These are phyloP conservation scores for Tuta absoluta DNA, from an alignment of 2,888 invertebrate species.

Conservation along the genomic window DNA sequence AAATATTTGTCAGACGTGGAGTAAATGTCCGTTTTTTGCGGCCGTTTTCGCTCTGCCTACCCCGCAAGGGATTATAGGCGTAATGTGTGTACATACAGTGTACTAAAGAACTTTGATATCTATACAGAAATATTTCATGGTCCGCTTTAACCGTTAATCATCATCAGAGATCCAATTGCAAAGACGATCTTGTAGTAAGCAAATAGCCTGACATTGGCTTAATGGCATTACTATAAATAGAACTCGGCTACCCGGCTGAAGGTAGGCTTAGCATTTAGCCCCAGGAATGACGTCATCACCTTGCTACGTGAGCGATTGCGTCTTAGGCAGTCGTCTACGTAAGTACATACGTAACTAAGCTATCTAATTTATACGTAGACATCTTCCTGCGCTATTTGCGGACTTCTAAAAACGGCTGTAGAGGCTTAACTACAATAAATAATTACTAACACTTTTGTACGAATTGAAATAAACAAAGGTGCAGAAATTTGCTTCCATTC, in stretches of 20 bases:
- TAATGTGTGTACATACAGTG: too few relatives aligned
- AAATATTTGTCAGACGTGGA: too few relatives aligned
- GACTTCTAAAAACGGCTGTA: background rate
- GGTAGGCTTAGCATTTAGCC: conserved; percentile 11
- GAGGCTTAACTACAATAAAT: background rate
- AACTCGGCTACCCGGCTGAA: background rate
- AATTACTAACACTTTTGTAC: too few relatives aligned
- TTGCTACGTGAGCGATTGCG: conserved; percentile 11
- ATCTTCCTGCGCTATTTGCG: background rate
- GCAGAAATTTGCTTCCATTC: too few relatives aligned
- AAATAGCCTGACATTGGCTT: conserved; percentile 13
- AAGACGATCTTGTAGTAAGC: background rate
- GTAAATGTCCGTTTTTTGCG: too few relatives aligned
- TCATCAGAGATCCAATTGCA: background rate
- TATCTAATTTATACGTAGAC: background rate
- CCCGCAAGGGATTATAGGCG: too few relatives aligned
- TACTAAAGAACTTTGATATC: too few relatives aligned
- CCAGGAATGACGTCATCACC: conserved; percentile 6
- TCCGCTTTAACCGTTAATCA: background rate
- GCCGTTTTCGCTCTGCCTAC: too few relatives aligned
- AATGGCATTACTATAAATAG: conserved; percentile 18
- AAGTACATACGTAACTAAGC: too few relatives aligned
- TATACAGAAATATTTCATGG: background rate
- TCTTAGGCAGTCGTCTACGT: background rate
- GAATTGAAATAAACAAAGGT: too few relatives aligned